Evolutionary conservation across 2,888 invertebrate species (phyloP).

Genomic region (Sphinx pinastri): DNA sequence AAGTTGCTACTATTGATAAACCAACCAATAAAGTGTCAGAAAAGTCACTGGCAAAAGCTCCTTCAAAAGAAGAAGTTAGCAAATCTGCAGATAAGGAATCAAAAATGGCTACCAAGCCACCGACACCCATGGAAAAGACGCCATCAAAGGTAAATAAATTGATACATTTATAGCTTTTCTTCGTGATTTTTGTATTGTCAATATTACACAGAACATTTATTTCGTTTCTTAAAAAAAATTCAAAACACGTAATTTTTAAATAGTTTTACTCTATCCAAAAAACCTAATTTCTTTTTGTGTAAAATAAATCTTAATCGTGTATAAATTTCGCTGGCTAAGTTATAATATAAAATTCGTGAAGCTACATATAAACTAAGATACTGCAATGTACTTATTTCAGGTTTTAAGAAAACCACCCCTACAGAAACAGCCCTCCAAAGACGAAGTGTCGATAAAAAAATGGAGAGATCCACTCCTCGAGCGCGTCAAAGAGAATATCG

Average conservation of each 20-base stretch:
- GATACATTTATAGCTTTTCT: too few species aligned
- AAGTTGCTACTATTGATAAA: constrained; percentile 35
- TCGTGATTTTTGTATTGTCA: too few species aligned
- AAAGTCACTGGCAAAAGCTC: constrained; percentile 44
- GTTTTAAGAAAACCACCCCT: constrained; percentile 68
- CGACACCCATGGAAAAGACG: constrained; percentile 66
- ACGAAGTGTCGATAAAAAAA: constrained; percentile 76
- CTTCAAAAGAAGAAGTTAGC: constrained; percentile 51
- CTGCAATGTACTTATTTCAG: constrained; percentile 33
- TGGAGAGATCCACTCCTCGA: constrained; percentile 81
- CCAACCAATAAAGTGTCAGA: constrained; percentile 34
- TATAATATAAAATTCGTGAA: too few species aligned
- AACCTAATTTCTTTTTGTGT: too few species aligned
- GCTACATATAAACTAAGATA: not conserved
- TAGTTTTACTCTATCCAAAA: too few species aligned
- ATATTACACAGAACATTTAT: too few species aligned
- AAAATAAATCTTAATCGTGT: too few species aligned
- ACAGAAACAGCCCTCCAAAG: constrained; percentile 77
- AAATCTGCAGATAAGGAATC: constrained; percentile 59
- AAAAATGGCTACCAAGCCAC: constrained; percentile 79
- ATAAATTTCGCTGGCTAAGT: too few species aligned
- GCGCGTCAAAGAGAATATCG: constrained; percentile 80
- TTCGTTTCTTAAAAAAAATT: too few species aligned
- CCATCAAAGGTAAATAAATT: constrained; percentile 67
- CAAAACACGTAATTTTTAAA: too few species aligned